A percentile compares a stretch with the other conserved stretches of the same genome.
These are phyloP conservation scores for Danio albolineatus DNA, from an alignment of 2,797 vertebrate species.

Conservation along the genomic window DNA sequence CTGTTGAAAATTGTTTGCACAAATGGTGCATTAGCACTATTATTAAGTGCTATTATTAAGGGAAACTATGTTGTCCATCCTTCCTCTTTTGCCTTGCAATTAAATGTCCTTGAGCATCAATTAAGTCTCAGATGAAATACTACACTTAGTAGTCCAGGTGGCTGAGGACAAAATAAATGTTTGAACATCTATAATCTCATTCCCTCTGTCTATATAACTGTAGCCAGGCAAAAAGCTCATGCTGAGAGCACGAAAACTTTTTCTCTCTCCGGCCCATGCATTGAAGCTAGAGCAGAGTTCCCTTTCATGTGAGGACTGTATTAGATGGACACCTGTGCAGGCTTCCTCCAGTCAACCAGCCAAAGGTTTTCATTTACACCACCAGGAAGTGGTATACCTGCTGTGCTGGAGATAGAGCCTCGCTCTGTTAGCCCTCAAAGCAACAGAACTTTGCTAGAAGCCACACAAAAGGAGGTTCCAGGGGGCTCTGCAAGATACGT, in stretches of 20 bases:
- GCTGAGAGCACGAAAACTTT: constrained; percentile 52
- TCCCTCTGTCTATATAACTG: constrained; percentile 42
- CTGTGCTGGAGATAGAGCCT: constrained; percentile 57
- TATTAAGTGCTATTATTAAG: constrained; percentile 19
- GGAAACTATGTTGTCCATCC: constrained; percentile 5
- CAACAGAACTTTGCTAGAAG: constrained; percentile 54
- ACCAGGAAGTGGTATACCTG: constrained; percentile 56
- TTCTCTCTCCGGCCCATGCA: constrained; percentile 52
- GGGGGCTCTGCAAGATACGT: constrained; percentile 31
- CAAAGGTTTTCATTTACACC: constrained; percentile 71
- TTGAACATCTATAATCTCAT: constrained; percentile 26
- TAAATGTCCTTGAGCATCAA: constrained; percentile 40
- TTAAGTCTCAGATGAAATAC: constrained; percentile 42
- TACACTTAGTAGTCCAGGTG: constrained; percentile 31
- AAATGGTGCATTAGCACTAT: constrained; percentile 24
- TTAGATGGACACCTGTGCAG: constrained; percentile 65
- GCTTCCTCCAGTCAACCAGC: constrained; percentile 63
- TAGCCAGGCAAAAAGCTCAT: constrained; percentile 29
- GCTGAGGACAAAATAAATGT: constrained; percentile 27
- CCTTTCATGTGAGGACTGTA: constrained; percentile 68
- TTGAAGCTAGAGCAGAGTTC: constrained; percentile 66
- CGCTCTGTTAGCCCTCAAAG: constrained; percentile 56
- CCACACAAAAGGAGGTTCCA: constrained; percentile 52
- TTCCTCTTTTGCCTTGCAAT: constrained; percentile 40
- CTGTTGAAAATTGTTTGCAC: neutral